phyloP scores from a whole-genome alignment of 2,888 invertebrate species.

The Lathronympha strigana region DNA sequence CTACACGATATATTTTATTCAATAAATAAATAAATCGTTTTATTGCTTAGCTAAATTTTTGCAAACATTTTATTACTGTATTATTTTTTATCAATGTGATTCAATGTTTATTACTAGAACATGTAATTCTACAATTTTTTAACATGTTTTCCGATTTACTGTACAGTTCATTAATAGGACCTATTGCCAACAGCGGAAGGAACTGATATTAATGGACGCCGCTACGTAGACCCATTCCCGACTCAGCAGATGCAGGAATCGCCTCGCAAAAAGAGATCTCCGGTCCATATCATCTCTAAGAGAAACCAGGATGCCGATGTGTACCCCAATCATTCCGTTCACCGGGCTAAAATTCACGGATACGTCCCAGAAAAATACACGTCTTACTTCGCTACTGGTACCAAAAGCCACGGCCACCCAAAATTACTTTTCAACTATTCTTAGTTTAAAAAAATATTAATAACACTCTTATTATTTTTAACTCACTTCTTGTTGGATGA shows the following conservation, averaged over 20 bases:
- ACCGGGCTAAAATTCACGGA: conserved; percentile 66
- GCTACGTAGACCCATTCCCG: conserved; percentile 79
- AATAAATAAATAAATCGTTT: neutral
- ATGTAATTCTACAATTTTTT: neutral
- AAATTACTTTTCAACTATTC: conserved; percentile 32
- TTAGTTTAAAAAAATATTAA: conserved; percentile 15
- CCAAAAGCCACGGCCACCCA: conserved; percentile 52
- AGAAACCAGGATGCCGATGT: conserved; percentile 56
- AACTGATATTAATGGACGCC: conserved; percentile 74
- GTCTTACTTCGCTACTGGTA: conserved; percentile 68
- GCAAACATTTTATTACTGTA: neutral
- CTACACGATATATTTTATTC: neutral
- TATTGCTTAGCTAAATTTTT: neutral
- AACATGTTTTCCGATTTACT: neutral
- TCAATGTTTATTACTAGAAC: conserved; percentile 55
- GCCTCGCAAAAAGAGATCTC: conserved; percentile 74
- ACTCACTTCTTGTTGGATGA: neutral
- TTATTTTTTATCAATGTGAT: neutral
- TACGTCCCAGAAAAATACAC: conserved; percentile 75
- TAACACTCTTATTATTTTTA: neutral
- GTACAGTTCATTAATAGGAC: conserved; percentile 64
- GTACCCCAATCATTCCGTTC: conserved; percentile 50
- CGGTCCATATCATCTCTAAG: conserved; percentile 64
- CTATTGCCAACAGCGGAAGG: conserved; percentile 81
- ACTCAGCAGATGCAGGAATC: conserved; percentile 76